Conservation (phyloP, 92 coral and sea anemone species). For the Palythoa caribaeorum region DNA sequence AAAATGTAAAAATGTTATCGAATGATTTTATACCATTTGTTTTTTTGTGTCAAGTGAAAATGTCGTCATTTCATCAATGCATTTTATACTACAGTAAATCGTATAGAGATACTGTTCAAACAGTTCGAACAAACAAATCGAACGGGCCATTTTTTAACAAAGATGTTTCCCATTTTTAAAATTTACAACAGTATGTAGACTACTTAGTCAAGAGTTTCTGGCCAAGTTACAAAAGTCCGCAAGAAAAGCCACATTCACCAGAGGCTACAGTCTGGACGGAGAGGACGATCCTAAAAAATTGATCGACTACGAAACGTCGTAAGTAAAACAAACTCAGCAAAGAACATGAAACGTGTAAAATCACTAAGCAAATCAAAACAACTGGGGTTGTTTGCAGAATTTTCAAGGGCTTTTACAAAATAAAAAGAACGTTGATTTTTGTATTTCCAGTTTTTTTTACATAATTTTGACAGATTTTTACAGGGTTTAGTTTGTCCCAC, state of each 20-base stretch:
- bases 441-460: too few species aligned
- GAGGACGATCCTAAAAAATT: constrained; percentile 60
- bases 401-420: too few species aligned
- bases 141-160: background rate
- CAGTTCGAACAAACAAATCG: background rate
- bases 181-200: constrained; percentile 79
- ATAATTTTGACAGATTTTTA: too few species aligned
- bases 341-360: background rate
- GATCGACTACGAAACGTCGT: constrained; percentile 90
- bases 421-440: too few species aligned
- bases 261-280: constrained; percentile 75
- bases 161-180: background rate
- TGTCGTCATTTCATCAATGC: background rate
- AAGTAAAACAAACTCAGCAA: constrained; percentile 36
- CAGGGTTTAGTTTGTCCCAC: too few species aligned
- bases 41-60: too few species aligned
- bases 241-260: constrained; percentile 68
- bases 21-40: too few species aligned
- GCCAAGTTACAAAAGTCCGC: constrained; percentile 79
- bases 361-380: background rate
- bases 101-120: too few species aligned
- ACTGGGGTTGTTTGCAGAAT: background rate
- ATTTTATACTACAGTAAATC: too few species aligned
- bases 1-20: too few species aligned
- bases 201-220: constrained; percentile 84